Base-by-base conservation (phyloP, 2,113 vertebrate genomes). In the Oncorhynchus kisutch region DNA sequence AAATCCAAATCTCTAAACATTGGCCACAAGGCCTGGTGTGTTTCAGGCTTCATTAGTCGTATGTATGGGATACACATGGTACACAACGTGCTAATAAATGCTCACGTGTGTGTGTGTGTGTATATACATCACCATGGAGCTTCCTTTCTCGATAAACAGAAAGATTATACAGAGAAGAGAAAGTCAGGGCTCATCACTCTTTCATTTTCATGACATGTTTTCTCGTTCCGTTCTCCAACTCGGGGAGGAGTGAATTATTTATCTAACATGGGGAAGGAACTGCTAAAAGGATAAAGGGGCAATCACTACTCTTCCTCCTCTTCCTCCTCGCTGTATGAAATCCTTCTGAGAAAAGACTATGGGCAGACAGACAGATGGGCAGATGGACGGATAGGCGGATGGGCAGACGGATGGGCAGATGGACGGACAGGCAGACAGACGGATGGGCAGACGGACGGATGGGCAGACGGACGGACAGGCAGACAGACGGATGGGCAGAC, bases 131-230 rank as follows among this genome's bases (percentile, higher is more conserved):
- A 31, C 31, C 31, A 31, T 31, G 29, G 5, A 31, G 29, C 29
- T 6, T 31, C 1, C 31, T 31, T 31, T 31, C 31, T 31, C 31
- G 5, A 39, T 8, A 39, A 8, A 39, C 39, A 39, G 39, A 39
- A 9, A 39, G 39, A 8, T 2, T 8, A 39, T 39, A 9, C 7
- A 39, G 39, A 67, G 59, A 25, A 48, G 39, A 69, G 45, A 72
- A 51, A 70, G 67, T 78, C 75, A 74, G 72, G 71, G 48, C 18
- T 78, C 80, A 81, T 74, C 75, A 78, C 67, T 74, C 67, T 67
- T 72, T 67, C 69, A 74, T 81, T 62, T 74, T 71, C 79, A 39
- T 22, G 14, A 34, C 70, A 70, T 49, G 67, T 73, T 74, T 39
- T 68, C 18, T 25, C 2, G 48, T 71, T 74, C 67, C 18, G 71